Conservation (phyloP, 2,888 invertebrate genomes). For the Hesperia comma region DNA sequence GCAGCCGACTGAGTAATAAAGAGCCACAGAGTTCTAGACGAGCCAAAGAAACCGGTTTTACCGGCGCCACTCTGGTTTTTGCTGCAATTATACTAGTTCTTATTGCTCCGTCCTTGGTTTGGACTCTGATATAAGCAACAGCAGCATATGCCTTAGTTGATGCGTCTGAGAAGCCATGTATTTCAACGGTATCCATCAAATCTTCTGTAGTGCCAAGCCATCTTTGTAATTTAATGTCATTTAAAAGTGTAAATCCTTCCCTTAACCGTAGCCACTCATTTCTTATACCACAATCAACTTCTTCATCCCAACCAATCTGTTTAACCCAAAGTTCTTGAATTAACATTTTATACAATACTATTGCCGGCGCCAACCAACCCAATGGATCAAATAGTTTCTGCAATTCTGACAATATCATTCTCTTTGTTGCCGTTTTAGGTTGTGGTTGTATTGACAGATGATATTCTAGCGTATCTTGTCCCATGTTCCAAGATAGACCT, state of each 20-base stretch:
- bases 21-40: slow-evolving; percentile 37
- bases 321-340: slow-evolving; percentile 43
- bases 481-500: slow-evolving; percentile 28
- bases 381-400: slow-evolving; percentile 37
- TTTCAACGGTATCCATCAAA: slow-evolving; percentile 1
- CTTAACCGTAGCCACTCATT: slow-evolving; percentile 16
- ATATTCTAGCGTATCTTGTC: slow-evolving; percentile 19
- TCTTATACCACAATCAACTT: slow-evolving; percentile 18
- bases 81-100: slow-evolving; percentile 16
- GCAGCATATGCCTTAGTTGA: slow-evolving; percentile 30
- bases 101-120: not conserved
- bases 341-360: slow-evolving; percentile 35
- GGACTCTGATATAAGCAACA: slow-evolving; percentile 27
- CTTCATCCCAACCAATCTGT: slow-evolving; percentile 41
- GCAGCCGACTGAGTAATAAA: slow-evolving; percentile 12
- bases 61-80: slow-evolving; percentile 37
- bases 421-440: slow-evolving; percentile 15
- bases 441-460: slow-evolving; percentile 2
- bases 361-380: slow-evolving; percentile 38
- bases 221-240: slow-evolving; percentile 14
- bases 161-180: slow-evolving; percentile 34
- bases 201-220: slow-evolving; percentile 16
- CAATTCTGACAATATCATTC: slow-evolving; percentile 29
- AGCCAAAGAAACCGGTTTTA: slow-evolving; percentile 36
- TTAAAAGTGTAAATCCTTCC: not conserved